phyloP scores from a whole-genome alignment of 2,797 vertebrate species.

The Zonotrichia albicollis region DNA sequence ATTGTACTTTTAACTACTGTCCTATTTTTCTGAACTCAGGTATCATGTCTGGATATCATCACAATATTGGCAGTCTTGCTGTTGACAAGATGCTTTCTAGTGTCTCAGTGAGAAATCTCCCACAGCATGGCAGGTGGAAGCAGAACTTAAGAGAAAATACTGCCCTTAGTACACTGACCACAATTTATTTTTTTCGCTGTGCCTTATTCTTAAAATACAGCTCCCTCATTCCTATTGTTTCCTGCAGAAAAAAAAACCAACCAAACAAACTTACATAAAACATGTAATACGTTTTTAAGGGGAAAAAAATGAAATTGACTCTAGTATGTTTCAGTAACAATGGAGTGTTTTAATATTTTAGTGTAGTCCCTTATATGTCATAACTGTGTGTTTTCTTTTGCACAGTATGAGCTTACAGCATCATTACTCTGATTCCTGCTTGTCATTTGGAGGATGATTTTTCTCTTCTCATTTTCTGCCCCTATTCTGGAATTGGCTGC shows the following conservation, averaged over 20 bases:
- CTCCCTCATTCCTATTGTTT: background rate
- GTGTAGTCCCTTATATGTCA: background rate
- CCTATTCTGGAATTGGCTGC: background rate
- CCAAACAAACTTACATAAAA: background rate
- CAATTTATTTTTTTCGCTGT: background rate
- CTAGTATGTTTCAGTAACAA: background rate
- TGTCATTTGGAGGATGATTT: background rate
- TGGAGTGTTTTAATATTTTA: background rate
- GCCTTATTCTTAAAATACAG: background rate
- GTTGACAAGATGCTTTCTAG: background rate
- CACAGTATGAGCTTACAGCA: background rate
- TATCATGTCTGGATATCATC: background rate
- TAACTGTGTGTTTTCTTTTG: background rate
- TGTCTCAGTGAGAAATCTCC: background rate
- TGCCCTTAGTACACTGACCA: background rate
- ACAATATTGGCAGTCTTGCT: background rate
- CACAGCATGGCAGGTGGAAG: background rate
- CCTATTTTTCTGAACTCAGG: background rate
- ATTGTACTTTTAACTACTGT: background rate
- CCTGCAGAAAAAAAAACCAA: background rate
- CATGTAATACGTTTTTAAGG: background rate
- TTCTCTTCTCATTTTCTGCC: background rate
- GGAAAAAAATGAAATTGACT: background rate
- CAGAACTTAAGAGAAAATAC: background rate
- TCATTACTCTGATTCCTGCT: background rate